These are phyloP conservation scores for Neodiprion pinetum DNA, from an alignment of 1,140 invertebrate genomes.

Conservation along the genomic window DNA sequence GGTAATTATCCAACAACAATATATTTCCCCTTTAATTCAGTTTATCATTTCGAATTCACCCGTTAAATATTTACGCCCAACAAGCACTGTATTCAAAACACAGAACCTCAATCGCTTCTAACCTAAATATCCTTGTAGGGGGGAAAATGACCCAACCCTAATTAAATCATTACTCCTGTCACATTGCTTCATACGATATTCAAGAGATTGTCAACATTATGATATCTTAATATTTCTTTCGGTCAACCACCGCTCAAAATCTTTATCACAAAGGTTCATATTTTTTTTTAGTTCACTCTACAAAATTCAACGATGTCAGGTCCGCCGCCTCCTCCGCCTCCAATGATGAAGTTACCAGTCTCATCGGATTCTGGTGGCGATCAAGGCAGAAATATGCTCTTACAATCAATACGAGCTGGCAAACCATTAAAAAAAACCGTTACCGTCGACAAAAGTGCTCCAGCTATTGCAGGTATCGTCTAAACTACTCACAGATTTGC, in stretches of 20 bases:
- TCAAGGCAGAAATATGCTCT: constrained; percentile 70
- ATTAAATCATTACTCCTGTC: neutral
- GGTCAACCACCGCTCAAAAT: neutral
- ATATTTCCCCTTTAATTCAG: too few species aligned
- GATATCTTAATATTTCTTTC: neutral
- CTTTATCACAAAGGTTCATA: neutral
- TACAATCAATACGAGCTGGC: constrained; percentile 85
- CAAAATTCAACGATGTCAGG: constrained; percentile 59
- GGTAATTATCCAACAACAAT: neutral
- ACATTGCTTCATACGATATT: neutral
- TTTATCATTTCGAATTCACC: neutral
- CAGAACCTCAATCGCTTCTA: neutral
- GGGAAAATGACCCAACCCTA: neutral
- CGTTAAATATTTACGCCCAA: neutral
- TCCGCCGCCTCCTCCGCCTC: constrained; percentile 68
- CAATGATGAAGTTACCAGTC: constrained; percentile 54
- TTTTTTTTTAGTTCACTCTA: neutral
- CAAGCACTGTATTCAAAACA: neutral
- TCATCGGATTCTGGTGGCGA: constrained; percentile 59
- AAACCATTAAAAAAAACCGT: constrained; percentile 83
- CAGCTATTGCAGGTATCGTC: constrained; percentile 71
- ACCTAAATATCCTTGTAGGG: neutral
- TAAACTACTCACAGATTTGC: constrained; percentile 36
- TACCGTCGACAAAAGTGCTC: constrained; percentile 89
- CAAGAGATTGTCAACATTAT: neutral